Conservation (phyloP, 2,113 vertebrate genomes). For the Halcyon senegalensis region DNA sequence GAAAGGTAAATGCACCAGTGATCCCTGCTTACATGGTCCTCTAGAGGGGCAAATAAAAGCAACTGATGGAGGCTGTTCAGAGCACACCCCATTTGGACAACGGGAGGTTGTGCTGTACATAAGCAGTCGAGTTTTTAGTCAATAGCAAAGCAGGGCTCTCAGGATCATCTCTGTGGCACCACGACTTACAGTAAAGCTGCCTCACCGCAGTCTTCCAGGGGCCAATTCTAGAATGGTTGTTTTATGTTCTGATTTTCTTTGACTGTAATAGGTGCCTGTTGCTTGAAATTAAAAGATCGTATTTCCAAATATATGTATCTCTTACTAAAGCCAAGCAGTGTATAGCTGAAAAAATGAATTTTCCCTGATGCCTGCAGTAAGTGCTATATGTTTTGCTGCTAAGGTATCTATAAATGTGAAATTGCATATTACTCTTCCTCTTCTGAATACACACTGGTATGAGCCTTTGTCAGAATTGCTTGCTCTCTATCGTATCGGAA, state of each 20-base stretch:
- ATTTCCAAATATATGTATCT: neutral
- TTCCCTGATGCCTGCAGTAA: neutral
- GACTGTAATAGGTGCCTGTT: neutral
- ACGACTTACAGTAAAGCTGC: neutral
- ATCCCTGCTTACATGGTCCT: neutral
- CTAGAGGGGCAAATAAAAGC: neutral
- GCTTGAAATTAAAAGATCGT: neutral
- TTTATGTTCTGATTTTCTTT: neutral
- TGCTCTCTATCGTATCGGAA: neutral
- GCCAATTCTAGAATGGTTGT: neutral
- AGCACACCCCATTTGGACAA: neutral
- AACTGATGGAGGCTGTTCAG: neutral
- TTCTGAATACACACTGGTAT: fast-evolving
- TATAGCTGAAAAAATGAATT: neutral
- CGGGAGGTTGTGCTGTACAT: fast-evolving
- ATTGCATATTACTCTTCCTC: neutral
- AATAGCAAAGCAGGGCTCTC: neutral
- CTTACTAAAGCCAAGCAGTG: neutral
- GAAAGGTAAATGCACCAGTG: neutral
- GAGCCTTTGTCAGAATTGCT: neutral
- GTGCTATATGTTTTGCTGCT: neutral
- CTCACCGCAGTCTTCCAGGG: neutral
- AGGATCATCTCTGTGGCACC: neutral
- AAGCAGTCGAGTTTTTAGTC: neutral
- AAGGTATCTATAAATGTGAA: neutral